phyloP scores from a whole-genome alignment of 1,140 invertebrate genomes.

The Calosoma granatense region DNA sequence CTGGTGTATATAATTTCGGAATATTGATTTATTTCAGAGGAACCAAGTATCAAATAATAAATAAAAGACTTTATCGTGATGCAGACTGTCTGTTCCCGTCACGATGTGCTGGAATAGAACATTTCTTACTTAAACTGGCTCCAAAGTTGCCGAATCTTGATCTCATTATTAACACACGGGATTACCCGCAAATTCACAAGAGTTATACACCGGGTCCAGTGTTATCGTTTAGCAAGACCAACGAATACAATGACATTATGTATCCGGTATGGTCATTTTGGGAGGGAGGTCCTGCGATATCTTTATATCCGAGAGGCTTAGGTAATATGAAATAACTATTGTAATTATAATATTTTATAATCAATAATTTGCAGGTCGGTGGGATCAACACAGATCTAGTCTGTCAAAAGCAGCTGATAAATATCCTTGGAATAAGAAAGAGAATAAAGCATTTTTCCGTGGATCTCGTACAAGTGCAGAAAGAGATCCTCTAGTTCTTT shows the following conservation, averaged over 20 bases:
- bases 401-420: slow-evolving; percentile 55
- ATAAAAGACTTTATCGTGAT: slow-evolving; percentile 71
- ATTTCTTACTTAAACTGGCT: slow-evolving; percentile 65
- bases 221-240: slow-evolving; percentile 91
- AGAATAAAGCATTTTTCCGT: slow-evolving; percentile 73
- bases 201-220: slow-evolving; percentile 61
- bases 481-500: slow-evolving; percentile 76
- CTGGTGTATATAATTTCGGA: slow-evolving; percentile 10
- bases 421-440: slow-evolving; percentile 68
- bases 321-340: slow-evolving; percentile 31
- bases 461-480: slow-evolving; percentile 88
- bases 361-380: slow-evolving; percentile 45
- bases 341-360: background rate
- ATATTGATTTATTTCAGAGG: slow-evolving; percentile 40
- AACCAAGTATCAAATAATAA: slow-evolving; percentile 78
- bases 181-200: slow-evolving; percentile 79
- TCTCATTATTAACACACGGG: slow-evolving; percentile 78
- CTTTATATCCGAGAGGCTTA: slow-evolving; percentile 82
- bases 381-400: slow-evolving; percentile 72
- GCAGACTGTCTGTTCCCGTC: slow-evolving; percentile 83
- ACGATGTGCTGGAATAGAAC: slow-evolving; percentile 82
- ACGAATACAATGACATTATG: slow-evolving; percentile 82
- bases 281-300: slow-evolving; percentile 94
- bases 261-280: slow-evolving; percentile 98
- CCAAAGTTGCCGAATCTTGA: slow-evolving; percentile 71